Conservation (phyloP, 2,113 vertebrate genomes). For the Caracal caracal region DNA sequence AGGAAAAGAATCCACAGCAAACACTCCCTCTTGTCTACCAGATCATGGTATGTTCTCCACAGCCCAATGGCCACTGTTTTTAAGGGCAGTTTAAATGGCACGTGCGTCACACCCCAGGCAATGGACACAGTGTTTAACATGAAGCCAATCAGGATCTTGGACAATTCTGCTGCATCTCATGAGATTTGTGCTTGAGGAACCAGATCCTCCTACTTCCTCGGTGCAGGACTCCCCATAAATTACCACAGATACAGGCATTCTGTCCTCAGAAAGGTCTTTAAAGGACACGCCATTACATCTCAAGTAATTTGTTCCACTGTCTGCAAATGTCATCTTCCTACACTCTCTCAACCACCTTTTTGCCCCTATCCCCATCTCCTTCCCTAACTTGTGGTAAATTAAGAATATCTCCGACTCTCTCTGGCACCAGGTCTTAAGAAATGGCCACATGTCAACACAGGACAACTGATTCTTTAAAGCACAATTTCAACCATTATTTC, state of each 20-base stretch:
- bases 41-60: not conserved
- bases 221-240: not conserved
- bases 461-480: not conserved
- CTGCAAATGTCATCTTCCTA: not conserved
- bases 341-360: not conserved
- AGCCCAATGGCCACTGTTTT: not conserved
- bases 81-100: not conserved
- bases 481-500: not conserved
- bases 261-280: not conserved
- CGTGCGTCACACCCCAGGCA: not conserved
- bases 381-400: not conserved
- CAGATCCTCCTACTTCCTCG: not conserved
- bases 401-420: not conserved
- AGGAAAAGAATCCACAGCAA: not conserved
- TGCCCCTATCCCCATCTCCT: rapidly evolving
- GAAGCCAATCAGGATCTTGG: not conserved
- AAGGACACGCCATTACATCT: not conserved
- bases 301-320: not conserved
- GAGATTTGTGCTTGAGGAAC: not conserved
- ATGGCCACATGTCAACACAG: not conserved
- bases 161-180: not conserved
- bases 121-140: too few relatives aligned
- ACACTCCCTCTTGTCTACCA: not conserved
- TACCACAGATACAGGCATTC: not conserved
- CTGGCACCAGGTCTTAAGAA: not conserved